phyloP scores from a whole-genome alignment of 1,140 invertebrate genomes.

The Drosophila asahinai region DNA sequence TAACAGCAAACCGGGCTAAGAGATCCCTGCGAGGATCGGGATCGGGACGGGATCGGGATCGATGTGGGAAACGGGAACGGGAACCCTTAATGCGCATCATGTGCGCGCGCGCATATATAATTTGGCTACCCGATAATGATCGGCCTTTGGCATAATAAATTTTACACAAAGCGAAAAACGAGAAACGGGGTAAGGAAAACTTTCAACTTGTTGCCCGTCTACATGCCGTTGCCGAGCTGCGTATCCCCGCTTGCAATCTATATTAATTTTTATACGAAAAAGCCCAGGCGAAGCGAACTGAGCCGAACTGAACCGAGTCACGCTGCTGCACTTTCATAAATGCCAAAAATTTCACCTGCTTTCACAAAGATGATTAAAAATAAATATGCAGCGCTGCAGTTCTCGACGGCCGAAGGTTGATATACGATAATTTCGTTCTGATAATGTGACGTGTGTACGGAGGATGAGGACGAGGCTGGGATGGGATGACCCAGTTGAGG shows the following conservation, averaged over 20 bases:
- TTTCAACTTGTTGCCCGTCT: constrained; percentile 59
- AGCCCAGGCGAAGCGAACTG: background rate
- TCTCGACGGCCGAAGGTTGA: constrained; percentile 58
- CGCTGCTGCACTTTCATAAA: constrained; percentile 82
- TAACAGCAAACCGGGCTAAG: constrained; percentile 22
- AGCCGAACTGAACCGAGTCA: constrained; percentile 52
- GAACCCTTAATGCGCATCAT: constrained; percentile 77
- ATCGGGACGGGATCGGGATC: background rate
- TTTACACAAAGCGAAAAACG: constrained; percentile 60
- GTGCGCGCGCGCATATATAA: constrained; percentile 84
- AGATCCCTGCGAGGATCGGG: constrained; percentile 40
- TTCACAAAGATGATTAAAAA: constrained; percentile 84
- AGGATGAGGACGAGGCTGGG: constrained; percentile 7
- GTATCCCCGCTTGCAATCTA: constrained; percentile 79
- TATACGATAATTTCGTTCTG: constrained; percentile 83
- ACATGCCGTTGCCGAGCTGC: constrained; percentile 41
- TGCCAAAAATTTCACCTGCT: constrained; percentile 84
- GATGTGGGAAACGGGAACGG: constrained; percentile 39
- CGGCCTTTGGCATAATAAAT: constrained; percentile 84
- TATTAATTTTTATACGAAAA: constrained; percentile 80
- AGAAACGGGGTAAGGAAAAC: constrained; percentile 52
- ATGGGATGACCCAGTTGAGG: constrained; percentile 41
- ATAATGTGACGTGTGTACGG: constrained; percentile 68
- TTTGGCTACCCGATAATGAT: constrained; percentile 84
- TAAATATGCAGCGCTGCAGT: constrained; percentile 74